phyloP scores from a whole-genome alignment of 2,888 invertebrate species.

The Petrophora chlorosata region DNA sequence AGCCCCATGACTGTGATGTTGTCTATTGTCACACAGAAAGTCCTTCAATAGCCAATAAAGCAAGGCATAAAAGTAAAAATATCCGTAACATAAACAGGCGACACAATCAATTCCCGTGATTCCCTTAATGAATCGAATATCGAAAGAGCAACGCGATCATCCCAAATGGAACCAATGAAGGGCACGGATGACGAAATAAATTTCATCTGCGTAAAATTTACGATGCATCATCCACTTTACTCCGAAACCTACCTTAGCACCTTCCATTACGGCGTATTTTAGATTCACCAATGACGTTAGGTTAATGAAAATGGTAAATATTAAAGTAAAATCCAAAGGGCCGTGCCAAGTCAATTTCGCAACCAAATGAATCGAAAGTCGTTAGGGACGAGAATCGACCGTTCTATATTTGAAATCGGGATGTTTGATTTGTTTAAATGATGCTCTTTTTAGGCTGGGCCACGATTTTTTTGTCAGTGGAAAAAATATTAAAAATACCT shows the following conservation, averaged over 20 bases:
- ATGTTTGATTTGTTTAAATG: conserved; percentile 13
- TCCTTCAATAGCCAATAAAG: conserved; percentile 3
- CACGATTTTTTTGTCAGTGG: too few relatives aligned
- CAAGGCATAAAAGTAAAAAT: conserved; percentile 12
- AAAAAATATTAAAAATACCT: too few relatives aligned
- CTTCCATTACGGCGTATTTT: not conserved
- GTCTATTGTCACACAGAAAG: too few relatives aligned
- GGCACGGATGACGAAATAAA: conserved; percentile 33
- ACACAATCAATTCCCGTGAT: conserved; percentile 18
- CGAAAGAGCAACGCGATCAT: conserved; percentile 15
- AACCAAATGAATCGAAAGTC: conserved; percentile 55
- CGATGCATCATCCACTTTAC: conserved; percentile 6
- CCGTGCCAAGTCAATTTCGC: conserved; percentile 53
- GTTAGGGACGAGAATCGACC: conserved; percentile 40
- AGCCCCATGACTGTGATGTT: too few relatives aligned
- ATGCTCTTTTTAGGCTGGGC: conserved; percentile 5
- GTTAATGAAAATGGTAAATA: conserved; percentile 57
- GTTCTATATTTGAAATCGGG: conserved; percentile 10
- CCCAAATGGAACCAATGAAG: conserved; percentile 20
- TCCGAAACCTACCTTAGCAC: conserved; percentile 3
- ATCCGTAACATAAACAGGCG: conserved; percentile 9
- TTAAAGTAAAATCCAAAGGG: conserved; percentile 48
- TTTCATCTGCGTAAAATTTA: conserved; percentile 31
- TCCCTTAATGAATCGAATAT: conserved; percentile 25
- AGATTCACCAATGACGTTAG: not conserved